Evolutionary conservation across 1,140 invertebrate species (phyloP).

Genomic region (Euschistus heros): DNA sequence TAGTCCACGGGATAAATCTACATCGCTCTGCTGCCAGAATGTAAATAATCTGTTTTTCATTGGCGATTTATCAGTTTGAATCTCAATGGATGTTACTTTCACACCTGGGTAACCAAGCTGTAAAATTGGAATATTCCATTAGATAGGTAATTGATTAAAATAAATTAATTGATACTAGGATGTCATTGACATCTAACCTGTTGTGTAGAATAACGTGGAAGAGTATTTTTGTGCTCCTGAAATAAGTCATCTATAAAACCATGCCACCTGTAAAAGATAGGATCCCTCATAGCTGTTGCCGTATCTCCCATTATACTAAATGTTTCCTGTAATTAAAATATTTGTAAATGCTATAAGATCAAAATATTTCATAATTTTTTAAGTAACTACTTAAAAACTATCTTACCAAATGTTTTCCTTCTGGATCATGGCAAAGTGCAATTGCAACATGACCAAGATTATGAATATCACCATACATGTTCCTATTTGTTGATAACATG

Average conservation of each 20-base stretch:
- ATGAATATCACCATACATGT: conserved; percentile 60
- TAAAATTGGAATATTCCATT: not conserved
- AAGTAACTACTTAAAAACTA: not conserved
- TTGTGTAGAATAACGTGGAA: conserved; percentile 47
- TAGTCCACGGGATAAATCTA: conserved; percentile 40
- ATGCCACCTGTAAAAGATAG: conserved; percentile 77
- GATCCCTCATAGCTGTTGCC: conserved; percentile 67
- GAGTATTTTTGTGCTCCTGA: conserved; percentile 57
- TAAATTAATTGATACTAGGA: too few species aligned
- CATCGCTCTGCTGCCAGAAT: conserved; percentile 41
- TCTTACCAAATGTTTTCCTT: conserved; percentile 51
- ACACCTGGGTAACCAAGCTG: conserved; percentile 51
- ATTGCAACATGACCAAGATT: conserved; percentile 59
- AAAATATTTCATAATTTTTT: not conserved
- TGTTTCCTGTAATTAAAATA: conserved; percentile 40
- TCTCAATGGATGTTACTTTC: conserved; percentile 40
- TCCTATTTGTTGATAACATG: conserved; percentile 53
- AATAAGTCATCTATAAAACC: conserved; percentile 69
- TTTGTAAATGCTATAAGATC: not conserved
- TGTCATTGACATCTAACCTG: conserved; percentile 35
- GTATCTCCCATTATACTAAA: conserved; percentile 57
- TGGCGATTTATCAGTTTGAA: conserved; percentile 35
- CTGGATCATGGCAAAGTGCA: conserved; percentile 59
- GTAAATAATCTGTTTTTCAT: conserved; percentile 35
- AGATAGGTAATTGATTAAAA: too few species aligned